These are phyloP conservation scores for Chloebia gouldiae DNA, from an alignment of 2,113 vertebrate species.

Conservation along the genomic window DNA sequence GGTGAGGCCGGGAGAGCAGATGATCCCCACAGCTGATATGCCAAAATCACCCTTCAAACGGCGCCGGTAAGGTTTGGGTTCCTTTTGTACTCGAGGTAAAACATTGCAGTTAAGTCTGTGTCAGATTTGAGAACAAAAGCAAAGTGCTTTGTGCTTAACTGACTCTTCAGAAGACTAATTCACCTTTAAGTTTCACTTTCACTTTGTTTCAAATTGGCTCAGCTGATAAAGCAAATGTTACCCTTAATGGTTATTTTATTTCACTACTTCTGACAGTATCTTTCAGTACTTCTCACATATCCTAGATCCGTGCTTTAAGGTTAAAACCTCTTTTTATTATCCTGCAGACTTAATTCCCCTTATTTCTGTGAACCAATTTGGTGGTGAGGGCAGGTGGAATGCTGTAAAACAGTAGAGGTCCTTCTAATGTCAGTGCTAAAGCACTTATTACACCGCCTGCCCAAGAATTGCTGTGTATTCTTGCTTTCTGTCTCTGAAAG, in stretches of 20 bases:
- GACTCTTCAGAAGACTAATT: not conserved
- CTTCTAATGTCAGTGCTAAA: not conserved
- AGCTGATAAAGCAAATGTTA: not conserved
- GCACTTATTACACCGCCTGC: not conserved
- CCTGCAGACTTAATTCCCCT: not conserved
- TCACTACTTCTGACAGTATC: not conserved
- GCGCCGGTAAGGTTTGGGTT: slow-evolving; percentile 81
- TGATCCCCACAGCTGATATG: slow-evolving; percentile 98
- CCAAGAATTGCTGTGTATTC: not conserved
- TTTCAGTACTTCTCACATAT: not conserved
- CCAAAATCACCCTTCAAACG: slow-evolving; percentile 98
- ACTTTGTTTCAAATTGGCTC: not conserved
- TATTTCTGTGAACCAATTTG: not conserved
- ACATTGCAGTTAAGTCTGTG: not conserved
- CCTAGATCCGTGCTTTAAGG: not conserved
- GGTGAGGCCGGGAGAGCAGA: slow-evolving; percentile 97
- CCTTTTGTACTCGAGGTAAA: not conserved
- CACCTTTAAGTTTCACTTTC: not conserved
- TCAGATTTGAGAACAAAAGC: not conserved
- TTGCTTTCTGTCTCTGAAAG: not conserved
- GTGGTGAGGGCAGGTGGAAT: not conserved
- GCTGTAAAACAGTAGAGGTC: not conserved
- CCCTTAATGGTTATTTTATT: not conserved
- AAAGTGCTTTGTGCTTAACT: not conserved
- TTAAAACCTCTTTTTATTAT: not conserved